Base-by-base conservation (phyloP, 2,888 invertebrate genomes). In the Oscheius sp. region DNA sequence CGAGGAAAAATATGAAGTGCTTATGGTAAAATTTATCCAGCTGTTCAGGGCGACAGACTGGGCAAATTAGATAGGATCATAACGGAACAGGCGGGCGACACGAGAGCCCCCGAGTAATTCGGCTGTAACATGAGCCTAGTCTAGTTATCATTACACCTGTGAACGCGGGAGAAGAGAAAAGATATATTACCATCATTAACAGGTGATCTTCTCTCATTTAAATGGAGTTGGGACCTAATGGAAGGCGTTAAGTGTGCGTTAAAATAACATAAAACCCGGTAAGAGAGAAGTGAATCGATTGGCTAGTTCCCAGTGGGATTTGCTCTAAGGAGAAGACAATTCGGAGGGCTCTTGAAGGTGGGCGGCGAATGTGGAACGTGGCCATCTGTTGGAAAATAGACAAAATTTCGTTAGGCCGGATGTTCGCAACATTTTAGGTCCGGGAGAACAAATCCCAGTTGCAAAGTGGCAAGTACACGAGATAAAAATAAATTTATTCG, bases 251-350 rank as follows among this genome's bases (percentile, higher is more conserved):
- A 49, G 21, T 18, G n/a, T 7, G 21, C 25, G 18, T 64, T 13
- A 64, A 41, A 64, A 64, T 16, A 49, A 49, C 49, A 64, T 25
- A 27, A 64, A 64, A 23, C 27, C 12, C n/a, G 46, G 12, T 0
- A n/a, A 9, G 18, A 13, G 18, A 46, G 49, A 29, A 18, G 52
- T 66, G 66, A 35, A 66, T 66, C 66, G 66, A 66, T 66, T 25
- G 16, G 46, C 66, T n/a, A 23, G 66, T 66, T 66, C 66, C 66
- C 66, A 66, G 52, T 66, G 66, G 66, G 66, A 66, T 66, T 66
- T 66, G 66, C 66, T 25, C 18, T 18, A 52, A 66, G 63, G 49
- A 52, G 66, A 52, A 52, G 66, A 49, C 49, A 52, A 66, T 52
- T 66, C 52, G 35, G 52, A 66, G 52, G 49, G 66, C 49, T 35